These are phyloP conservation scores for Trematocara nigrifrons DNA, from an alignment of 2,113 vertebrate species.

Conservation along the genomic window DNA sequence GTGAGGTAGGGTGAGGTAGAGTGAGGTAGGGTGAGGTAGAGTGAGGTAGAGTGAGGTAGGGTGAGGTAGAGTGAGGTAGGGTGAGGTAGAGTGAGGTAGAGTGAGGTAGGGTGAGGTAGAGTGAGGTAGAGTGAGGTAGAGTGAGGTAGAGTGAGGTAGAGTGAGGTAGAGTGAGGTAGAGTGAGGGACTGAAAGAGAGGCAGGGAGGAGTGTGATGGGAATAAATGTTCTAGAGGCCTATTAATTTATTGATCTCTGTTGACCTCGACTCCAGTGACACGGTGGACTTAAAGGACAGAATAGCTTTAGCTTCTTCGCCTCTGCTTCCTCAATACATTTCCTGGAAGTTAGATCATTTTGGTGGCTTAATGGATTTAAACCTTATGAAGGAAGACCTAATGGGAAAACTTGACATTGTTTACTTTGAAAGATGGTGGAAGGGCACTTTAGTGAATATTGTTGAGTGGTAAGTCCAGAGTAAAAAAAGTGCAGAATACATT, in stretches of 20 bases:
- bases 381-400: constrained; percentile 13
- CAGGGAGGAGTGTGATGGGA: constrained; percentile 6
- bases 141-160: too few relatives aligned
- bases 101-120: not conserved
- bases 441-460: not conserved
- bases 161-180: not conserved
- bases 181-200: not conserved
- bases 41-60: not conserved
- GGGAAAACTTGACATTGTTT: constrained; percentile 23
- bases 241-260: constrained; percentile 46
- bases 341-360: not conserved
- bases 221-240: constrained; percentile 17
- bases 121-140: not conserved
- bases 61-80: too few relatives aligned
- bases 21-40: too few relatives aligned
- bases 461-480: constrained; percentile 11
- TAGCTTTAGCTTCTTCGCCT: not conserved
- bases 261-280: constrained; percentile 38
- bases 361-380: constrained; percentile 36
- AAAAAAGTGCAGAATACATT: constrained; percentile 13
- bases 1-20: too few relatives aligned
- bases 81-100: too few relatives aligned
- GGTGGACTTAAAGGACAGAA: constrained; percentile 15
- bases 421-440: not conserved
- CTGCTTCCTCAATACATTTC: constrained; percentile 8